These are phyloP conservation scores for Pseudobourletiella spinata DNA, from an alignment of 1,140 invertebrate genomes.

Conservation along the genomic window DNA sequence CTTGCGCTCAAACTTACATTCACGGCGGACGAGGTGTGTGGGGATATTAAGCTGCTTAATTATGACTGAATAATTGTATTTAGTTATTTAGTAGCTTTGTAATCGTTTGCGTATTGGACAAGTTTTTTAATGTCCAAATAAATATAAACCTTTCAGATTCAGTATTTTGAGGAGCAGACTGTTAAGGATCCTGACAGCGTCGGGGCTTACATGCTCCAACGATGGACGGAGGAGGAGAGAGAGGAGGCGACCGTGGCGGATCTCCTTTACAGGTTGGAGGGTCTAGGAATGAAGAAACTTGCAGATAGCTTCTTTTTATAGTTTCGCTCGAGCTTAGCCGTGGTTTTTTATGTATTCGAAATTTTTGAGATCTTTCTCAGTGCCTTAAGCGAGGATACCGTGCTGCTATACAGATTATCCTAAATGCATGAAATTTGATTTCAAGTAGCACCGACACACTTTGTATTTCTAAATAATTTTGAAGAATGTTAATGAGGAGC, in stretches of 20 bases:
- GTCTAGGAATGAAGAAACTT: conserved; percentile 52
- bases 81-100: background rate
- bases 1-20: conserved; percentile 72
- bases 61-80: background rate
- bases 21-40: conserved; percentile 59
- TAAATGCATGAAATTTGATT: too few relatives aligned
- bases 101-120: background rate
- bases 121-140: background rate
- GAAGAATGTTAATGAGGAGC: too few relatives aligned
- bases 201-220: conserved; percentile 62
- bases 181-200: conserved; percentile 43
- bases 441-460: too few relatives aligned
- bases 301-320: background rate
- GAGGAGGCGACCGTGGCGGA: conserved; percentile 74
- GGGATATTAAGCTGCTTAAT: conserved; percentile 4
- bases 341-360: too few relatives aligned
- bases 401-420: too few relatives aligned
- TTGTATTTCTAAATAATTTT: too few relatives aligned
- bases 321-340: too few relatives aligned
- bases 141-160: conserved; percentile 45
- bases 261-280: conserved; percentile 68
- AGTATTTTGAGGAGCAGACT: conserved; percentile 63
- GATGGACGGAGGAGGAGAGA: conserved; percentile 75
- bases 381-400: too few relatives aligned
- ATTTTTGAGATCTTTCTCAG: too few relatives aligned